phyloP scores from a whole-genome alignment of 2,888 invertebrate genomes.

The Tillus elongatus region DNA sequence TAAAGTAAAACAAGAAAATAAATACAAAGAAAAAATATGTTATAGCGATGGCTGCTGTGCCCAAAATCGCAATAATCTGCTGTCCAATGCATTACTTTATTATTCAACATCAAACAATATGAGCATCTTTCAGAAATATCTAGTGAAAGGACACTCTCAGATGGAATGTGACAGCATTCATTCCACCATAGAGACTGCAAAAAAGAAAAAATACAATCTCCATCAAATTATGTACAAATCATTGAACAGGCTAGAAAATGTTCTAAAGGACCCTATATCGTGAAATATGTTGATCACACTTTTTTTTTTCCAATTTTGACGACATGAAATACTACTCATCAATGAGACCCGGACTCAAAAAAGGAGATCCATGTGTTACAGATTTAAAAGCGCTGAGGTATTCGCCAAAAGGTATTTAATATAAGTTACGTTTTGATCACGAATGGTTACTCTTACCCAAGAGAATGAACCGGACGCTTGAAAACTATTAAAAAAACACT shows the following conservation, averaged over 20 bases:
- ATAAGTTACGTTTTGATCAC: not conserved
- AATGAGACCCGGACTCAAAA: not conserved
- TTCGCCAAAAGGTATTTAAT: not conserved
- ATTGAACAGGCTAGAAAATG: not conserved
- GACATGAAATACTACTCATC: not conserved
- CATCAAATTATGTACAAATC: conserved; percentile 1
- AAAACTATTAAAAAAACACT: not conserved
- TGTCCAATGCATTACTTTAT: conserved; percentile 14
- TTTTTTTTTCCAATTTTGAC: not conserved
- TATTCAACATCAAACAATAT: conserved; percentile 11
- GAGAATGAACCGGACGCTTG: not conserved
- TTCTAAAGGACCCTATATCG: not conserved
- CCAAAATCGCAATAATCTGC: conserved; percentile 8
- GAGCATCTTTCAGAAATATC: conserved; percentile 12
- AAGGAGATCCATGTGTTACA: not conserved
- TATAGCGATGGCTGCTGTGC: conserved; percentile 18
- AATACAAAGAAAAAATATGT: conserved; percentile 13
- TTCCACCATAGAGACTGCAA: conserved; percentile 12
- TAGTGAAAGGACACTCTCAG: conserved; percentile 16
- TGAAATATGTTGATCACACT: not conserved
- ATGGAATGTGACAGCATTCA: conserved; percentile 17
- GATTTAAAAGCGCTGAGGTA: conserved; percentile 1
- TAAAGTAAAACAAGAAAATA: conserved; percentile 5
- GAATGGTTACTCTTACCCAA: not conserved
- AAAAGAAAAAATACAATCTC: not conserved